Evolutionary conservation across 2,113 vertebrate genomes (phyloP), one percentile per base, ranked within the genome.

Genomic region (Melanocharis versteri): DNA sequence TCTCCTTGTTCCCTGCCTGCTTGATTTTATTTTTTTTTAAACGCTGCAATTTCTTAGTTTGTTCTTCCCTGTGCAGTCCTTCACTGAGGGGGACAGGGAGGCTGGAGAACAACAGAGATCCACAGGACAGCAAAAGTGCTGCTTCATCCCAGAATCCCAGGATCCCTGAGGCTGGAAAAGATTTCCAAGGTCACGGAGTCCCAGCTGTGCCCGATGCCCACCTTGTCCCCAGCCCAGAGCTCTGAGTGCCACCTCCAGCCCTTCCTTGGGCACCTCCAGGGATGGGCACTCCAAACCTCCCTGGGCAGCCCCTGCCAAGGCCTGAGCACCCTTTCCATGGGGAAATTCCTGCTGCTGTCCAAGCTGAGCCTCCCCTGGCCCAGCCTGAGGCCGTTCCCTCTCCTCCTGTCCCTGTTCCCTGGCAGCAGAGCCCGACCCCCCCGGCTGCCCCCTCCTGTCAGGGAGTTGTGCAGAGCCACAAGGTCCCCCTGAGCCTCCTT

Each of bases 151-250:
- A 39, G 27, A 51, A 66, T 45, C 20, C 30, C 57, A 3, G 4
- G 2, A 47, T 54, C 42, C 11, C 27, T 7, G 37, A 3, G 27
- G 42, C 0, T 57, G 50, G 76, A 7, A 79, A 31, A 79, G 40
- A 5, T 4, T 22, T 26, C 20, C 75, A 3, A n/a, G 7, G 3
- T 3, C 54, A 8, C 0, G 0, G 0, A 75, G 10, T 6, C 12
- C 60, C 15, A 66, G 35, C 83, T 66, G 83, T 40, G 61, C 37
- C 69, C 27, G 0, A 9, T 37, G 7, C 8, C 50, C 60, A 50
- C 71, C 71, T 33, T 68, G 71, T 66, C 21, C 31, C 83, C 42
- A 26, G 69, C 69, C 50, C 69, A 72, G 70, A 72, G 70, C 70
- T 3, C 51, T 50, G 13, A 77, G 82, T 65, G 82, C 58, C 82